These are phyloP conservation scores for Ondatra zibethicus DNA, from an alignment of 2,113 vertebrate genomes.

Conservation along the genomic window DNA sequence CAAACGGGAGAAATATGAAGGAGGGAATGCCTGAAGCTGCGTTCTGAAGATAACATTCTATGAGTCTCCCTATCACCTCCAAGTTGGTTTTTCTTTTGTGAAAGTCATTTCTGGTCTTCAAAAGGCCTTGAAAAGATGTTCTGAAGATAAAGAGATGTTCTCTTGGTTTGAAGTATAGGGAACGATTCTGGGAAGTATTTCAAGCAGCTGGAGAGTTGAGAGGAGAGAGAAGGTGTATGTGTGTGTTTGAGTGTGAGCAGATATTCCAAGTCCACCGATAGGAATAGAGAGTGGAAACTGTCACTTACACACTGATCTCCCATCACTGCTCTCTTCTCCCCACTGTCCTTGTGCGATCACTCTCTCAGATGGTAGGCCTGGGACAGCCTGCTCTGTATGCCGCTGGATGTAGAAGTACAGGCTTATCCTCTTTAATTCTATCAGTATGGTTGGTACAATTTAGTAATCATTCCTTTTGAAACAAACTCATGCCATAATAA, in stretches of 20 bases:
- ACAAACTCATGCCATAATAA: conserved; percentile 58
- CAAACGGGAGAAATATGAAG: neutral
- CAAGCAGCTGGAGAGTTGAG: neutral
- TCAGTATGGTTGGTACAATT: conserved; percentile 61
- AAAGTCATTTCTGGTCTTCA: neutral
- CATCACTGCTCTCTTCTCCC: neutral
- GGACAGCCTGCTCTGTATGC: neutral
- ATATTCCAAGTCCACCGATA: neutral
- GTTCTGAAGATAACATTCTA: neutral
- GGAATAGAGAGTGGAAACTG: neutral
- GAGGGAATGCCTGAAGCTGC: neutral
- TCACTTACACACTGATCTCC: neutral
- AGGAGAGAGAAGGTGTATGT: neutral
- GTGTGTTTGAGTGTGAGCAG: neutral
- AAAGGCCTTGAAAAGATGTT: neutral
- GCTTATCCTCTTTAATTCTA: conserved; percentile 24
- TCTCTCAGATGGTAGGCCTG: neutral
- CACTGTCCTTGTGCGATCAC: neutral
- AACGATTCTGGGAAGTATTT: neutral
- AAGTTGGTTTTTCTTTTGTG: neutral
- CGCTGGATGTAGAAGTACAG: neutral
- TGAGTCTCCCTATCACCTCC: neutral
- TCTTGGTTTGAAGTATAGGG: neutral
- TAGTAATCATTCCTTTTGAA: conserved; percentile 65
- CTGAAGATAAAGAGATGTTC: neutral